Conservation (phyloP, 2,888 invertebrate genomes). For the Luperina testacea region DNA sequence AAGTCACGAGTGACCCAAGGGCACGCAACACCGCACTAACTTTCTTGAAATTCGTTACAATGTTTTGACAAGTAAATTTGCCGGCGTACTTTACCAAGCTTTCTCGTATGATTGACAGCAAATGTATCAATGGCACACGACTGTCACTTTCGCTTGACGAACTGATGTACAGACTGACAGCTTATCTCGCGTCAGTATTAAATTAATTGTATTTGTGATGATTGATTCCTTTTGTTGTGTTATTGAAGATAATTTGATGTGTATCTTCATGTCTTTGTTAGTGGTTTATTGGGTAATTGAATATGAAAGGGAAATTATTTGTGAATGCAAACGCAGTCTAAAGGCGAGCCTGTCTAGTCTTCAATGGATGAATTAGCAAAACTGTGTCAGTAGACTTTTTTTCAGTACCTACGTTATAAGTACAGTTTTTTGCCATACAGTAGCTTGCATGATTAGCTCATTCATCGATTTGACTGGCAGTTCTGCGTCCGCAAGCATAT, state of each 20-base stretch:
- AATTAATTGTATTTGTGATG: conserved; percentile 61
- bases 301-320: conserved; percentile 32
- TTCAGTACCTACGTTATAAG: neutral
- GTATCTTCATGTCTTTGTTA: conserved; percentile 21
- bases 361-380: neutral
- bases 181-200: conserved; percentile 56
- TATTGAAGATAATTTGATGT: conserved; percentile 46
- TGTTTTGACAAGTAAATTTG: conserved; percentile 78
- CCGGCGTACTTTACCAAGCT: conserved; percentile 66
- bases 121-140: conserved; percentile 62
- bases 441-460: neutral
- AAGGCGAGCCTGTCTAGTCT: neutral
- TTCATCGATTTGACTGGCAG: neutral
- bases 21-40: conserved; percentile 56
- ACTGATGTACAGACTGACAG: conserved; percentile 64
- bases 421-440: conserved; percentile 2
- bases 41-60: conserved; percentile 76
- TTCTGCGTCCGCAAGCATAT: neutral
- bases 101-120: conserved; percentile 72
- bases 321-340: neutral
- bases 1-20: conserved; percentile 64
- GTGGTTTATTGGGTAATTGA: conserved; percentile 27
- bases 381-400: neutral
- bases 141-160: conserved; percentile 71
- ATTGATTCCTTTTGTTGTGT: conserved; percentile 60